phyloP scores from a whole-genome alignment of 2,797 vertebrate genomes.

The Parotocinclus haroldoi region DNA sequence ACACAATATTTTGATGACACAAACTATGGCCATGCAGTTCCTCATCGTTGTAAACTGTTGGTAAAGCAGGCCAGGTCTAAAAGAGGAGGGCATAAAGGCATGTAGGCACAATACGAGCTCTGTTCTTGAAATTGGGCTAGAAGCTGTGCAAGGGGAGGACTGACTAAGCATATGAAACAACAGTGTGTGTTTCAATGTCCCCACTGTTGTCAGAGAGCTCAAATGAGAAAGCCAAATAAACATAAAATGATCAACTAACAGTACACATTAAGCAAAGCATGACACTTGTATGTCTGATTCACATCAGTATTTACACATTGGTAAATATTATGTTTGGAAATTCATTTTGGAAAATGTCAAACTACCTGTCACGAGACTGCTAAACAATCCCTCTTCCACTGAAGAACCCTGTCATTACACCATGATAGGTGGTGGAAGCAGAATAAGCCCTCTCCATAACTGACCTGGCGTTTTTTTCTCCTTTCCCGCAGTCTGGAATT shows the following conservation, averaged over 20 bases:
- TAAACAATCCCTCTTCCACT: constrained; percentile 12
- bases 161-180: constrained; percentile 46
- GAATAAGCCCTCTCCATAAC: neutral
- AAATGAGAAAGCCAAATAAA: constrained; percentile 42
- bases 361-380: neutral
- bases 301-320: no score
- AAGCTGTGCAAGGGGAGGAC: constrained; percentile 39
- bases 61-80: constrained; percentile 30
- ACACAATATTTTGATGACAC: constrained; percentile 15
- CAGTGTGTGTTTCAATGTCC: constrained; percentile 40
- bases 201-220: constrained; percentile 33
- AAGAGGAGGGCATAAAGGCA: constrained; percentile 28
- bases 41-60: constrained; percentile 20
- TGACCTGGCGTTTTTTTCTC: constrained; percentile 9
- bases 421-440: constrained; percentile 1
- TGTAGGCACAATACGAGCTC: constrained; percentile 45
- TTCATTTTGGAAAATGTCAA: no score
- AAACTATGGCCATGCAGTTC: constrained; percentile 11
- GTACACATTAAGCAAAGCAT: constrained; percentile 30
- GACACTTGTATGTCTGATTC: no score
- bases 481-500: constrained; percentile 26
- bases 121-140: constrained; percentile 52
- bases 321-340: no score
- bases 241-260: constrained; percentile 3
- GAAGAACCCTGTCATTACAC: constrained; percentile 9